These are phyloP conservation scores for Accipiter cooperii DNA, from an alignment of 2,113 vertebrate genomes.

Conservation along the genomic window DNA sequence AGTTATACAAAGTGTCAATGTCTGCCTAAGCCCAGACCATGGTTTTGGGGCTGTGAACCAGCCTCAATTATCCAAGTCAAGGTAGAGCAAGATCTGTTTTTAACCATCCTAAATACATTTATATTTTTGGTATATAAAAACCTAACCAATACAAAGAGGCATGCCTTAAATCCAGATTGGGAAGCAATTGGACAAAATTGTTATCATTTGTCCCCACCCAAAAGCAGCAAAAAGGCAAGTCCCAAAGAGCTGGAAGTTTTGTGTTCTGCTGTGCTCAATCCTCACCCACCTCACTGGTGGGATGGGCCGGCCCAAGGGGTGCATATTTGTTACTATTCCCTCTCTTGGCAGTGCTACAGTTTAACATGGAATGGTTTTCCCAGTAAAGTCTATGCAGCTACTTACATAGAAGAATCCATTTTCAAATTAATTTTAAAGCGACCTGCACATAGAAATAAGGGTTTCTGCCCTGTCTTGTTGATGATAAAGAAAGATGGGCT, in stretches of 20 bases:
- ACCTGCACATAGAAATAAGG: neutral
- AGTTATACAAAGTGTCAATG: neutral
- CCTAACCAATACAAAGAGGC: neutral
- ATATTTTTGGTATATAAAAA: neutral
- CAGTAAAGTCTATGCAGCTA: neutral
- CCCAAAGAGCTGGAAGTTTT: neutral
- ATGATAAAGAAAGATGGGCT: neutral
- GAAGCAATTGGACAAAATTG: neutral
- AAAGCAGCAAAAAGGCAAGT: neutral
- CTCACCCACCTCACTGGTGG: neutral
- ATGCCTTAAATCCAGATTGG: neutral
- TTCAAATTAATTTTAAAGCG: neutral
- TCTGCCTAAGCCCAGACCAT: neutral
- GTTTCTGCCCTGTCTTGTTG: neutral
- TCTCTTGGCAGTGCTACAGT: neutral
- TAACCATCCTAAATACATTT: neutral
- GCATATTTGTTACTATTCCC: neutral
- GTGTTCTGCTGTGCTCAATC: neutral
- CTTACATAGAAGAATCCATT: neutral
- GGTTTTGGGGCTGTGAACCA: neutral
- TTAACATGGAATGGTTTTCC: neutral
- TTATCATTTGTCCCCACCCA: neutral
- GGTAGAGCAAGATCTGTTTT: neutral
- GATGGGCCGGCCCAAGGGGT: accelerated
- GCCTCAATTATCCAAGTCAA: neutral